phyloP scores from a whole-genome alignment of 2,888 invertebrate genomes.

The Ophion obscuratus region DNA sequence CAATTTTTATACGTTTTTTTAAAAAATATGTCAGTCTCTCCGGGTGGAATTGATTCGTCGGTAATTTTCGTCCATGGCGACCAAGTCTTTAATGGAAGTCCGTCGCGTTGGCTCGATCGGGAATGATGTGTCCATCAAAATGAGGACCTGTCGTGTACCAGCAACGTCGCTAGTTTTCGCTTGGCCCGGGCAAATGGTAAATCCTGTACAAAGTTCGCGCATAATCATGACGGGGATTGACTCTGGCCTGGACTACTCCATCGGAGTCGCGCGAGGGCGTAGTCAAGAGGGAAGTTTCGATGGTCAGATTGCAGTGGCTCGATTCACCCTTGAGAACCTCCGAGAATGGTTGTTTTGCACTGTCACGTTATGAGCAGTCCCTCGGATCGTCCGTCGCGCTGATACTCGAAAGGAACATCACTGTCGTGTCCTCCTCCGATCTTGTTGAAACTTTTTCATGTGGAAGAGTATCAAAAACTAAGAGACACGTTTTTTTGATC shows the following conservation, averaged over 20 bases:
- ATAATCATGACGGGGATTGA: constrained; percentile 1
- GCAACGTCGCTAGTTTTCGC: not conserved
- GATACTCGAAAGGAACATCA: not conserved
- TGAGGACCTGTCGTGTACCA: not conserved
- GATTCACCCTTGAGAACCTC: constrained; percentile 15
- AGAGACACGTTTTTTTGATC: no score
- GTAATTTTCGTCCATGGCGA: no score
- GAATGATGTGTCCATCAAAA: not conserved
- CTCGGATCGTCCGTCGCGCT: not conserved
- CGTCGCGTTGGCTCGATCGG: no score
- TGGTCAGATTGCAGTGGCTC: not conserved
- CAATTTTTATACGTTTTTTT: no score
- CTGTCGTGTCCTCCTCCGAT: no score
- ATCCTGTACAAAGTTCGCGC: constrained; percentile 1
- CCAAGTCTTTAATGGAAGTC: no score
- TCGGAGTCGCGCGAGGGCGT: not conserved
- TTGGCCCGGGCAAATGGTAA: not conserved
- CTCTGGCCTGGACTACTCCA: constrained; percentile 5
- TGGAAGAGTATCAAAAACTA: no score
- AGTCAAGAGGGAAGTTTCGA: constrained; percentile 23
- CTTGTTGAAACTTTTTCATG: no score
- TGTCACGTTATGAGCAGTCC: constrained; percentile 3
- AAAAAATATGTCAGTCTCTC: no score
- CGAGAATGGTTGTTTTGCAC: not conserved
- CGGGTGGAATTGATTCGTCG: no score